phyloP scores from a whole-genome alignment of 2,113 vertebrate genomes.

The Phrynocephalus versicolor region DNA sequence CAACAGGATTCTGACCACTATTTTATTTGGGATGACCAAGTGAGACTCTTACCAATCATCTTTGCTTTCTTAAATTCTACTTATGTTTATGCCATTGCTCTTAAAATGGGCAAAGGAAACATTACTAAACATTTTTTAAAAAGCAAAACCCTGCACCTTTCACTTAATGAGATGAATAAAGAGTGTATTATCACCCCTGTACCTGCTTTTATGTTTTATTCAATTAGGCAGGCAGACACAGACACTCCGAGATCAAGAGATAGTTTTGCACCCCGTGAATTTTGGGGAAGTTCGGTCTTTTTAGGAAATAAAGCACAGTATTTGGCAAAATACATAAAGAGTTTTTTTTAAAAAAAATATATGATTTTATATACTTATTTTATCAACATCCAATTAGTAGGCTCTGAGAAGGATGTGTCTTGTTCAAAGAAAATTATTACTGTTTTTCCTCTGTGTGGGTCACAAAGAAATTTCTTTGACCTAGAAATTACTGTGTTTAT shows the following conservation, averaged over 20 bases:
- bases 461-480: background rate
- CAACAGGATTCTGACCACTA: too few relatives aligned
- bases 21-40: too few relatives aligned
- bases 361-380: too few relatives aligned
- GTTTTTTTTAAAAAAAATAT: too few relatives aligned
- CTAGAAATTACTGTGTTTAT: background rate
- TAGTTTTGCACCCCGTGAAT: slow-evolving; percentile 31
- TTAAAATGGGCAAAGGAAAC: background rate
- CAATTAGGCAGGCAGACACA: background rate
- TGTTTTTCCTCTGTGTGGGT: slow-evolving; percentile 18
- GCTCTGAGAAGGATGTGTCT: slow-evolving; percentile 1
- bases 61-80: too few relatives aligned
- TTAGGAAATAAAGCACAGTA: too few relatives aligned
- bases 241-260: background rate
- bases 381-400: background rate
- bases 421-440: slow-evolving; percentile 30
- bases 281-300: slow-evolving; percentile 16
- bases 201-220: slow-evolving; percentile 11
- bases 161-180: background rate
- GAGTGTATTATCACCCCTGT: background rate
- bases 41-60: too few relatives aligned
- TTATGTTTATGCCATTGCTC: background rate
- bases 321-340: too few relatives aligned
- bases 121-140: background rate
- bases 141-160: background rate